A percentile compares a stretch with the other conserved stretches of the same genome.
Conservation (phyloP, 1,140 invertebrate genomes). For the Meloidogyne floridensis region DNA sequence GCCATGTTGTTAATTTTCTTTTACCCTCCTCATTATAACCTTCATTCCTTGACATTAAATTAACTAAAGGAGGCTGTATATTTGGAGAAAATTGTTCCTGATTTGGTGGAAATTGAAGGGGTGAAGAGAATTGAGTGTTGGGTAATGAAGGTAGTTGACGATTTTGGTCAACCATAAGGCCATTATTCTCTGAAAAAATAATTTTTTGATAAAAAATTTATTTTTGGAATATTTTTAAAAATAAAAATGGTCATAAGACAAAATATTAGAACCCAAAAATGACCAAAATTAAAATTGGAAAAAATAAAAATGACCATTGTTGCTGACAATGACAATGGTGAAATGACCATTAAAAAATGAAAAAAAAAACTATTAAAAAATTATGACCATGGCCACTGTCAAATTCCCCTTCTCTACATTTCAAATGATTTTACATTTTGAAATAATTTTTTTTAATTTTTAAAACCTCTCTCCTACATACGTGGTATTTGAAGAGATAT, state of each 20-base stretch:
- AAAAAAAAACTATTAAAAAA: too few relatives aligned
- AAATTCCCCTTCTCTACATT: too few relatives aligned
- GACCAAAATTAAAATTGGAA: too few relatives aligned
- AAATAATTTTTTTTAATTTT: neutral
- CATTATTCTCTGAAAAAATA: neutral
- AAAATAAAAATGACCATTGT: too few relatives aligned
- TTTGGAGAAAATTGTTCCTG: neutral
- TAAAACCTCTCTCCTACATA: neutral
- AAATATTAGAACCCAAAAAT: too few relatives aligned
- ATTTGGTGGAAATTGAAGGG: neutral
- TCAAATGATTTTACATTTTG: neutral
- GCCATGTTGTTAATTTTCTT: neutral
- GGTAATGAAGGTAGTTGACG: neutral
- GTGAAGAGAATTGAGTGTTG: neutral
- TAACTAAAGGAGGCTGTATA: neutral
- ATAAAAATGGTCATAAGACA: too few relatives aligned
- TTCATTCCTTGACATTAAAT: neutral
- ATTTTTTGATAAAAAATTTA: neutral
- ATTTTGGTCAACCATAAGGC: neutral
- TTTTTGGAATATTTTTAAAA: too few relatives aligned
- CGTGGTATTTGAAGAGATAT: slow-evolving; percentile 37
- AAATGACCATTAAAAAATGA: too few relatives aligned
- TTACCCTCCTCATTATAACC: neutral
- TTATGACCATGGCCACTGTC: too few relatives aligned
- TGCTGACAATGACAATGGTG: too few relatives aligned